Base-by-base conservation (phyloP, 2,797 vertebrate species). In the Taenioides sp. region DNA sequence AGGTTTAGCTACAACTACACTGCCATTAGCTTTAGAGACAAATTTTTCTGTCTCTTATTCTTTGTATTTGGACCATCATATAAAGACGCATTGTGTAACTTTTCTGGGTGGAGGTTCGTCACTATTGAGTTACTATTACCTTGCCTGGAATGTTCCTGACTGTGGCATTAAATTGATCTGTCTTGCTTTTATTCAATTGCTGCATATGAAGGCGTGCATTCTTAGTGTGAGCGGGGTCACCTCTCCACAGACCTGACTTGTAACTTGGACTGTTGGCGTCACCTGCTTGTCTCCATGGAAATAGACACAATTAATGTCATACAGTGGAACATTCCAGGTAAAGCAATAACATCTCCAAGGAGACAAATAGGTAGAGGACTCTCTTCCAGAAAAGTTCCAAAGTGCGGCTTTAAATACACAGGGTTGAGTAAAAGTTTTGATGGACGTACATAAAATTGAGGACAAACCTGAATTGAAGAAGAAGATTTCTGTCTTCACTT, bases 11-110 rank as follows among this genome's bases (percentile, higher is more conserved):
- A 34, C 61, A 18, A 49, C 43, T 65, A 65, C 27, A 66, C 65
- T 66, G 65, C 65, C 65, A 66, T 54, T 54, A 20, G 18, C 27
- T 52, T 54, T 31, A 34, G 49, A 66, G 49, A 52, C 49, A 25
- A 60, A 14, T 28, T 10, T 22, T 20, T 20, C 65, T 31, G 43
- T 50, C 64, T 85, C 75, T 86, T 87, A 88, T 78, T 67, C 67
- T 50, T 79, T 68, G 69, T 50, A 75, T 76, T 60, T 80, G 80
- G 89, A 91, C 88, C 88, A 89, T 93, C 91, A 86, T 71, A 50
- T 63, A 65, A 65, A 57, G n/a, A 22, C 0, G 22, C 22, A 23
- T 23, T 23, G 4, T 23, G 54, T 57, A 23, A 57, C 54, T 57
- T 57, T 57, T 57, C 54, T 57, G 54, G 22, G 3, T 5, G 20